These are phyloP conservation scores for Acanthococcus lagerstroemiae DNA, from an alignment of 2,888 invertebrate species.

Conservation along the genomic window DNA sequence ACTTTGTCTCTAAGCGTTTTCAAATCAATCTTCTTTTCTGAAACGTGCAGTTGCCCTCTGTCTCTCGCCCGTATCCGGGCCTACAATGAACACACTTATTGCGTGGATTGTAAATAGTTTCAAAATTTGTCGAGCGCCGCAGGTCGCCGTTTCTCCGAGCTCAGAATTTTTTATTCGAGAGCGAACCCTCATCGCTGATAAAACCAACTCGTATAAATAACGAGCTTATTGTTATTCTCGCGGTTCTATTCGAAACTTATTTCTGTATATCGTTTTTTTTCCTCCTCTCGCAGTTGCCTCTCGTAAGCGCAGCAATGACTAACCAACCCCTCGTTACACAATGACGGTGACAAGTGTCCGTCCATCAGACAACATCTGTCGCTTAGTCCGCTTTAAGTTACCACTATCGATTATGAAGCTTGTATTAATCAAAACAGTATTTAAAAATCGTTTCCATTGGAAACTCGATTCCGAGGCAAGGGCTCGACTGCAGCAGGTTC, in stretches of 20 bases:
- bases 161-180: not conserved
- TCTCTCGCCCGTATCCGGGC: no score
- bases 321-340: constrained; percentile 7
- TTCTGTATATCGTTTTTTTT: constrained; percentile 16
- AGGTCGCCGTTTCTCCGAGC: not conserved
- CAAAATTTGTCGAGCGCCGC: not conserved
- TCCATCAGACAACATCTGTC: constrained; percentile 28
- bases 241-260: constrained; percentile 29
- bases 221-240: constrained; percentile 31
- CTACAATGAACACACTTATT: no score
- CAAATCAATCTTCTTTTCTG: no score
- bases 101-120: no score
- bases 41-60: no score
- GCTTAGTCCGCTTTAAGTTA: constrained; percentile 20
- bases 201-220: constrained; percentile 27
- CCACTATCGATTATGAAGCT: constrained; percentile 9
- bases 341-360: constrained; percentile 26
- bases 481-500: no score
- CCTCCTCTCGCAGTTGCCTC: not conserved
- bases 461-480: no score
- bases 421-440: constrained; percentile 20
- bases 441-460: constrained; percentile 14
- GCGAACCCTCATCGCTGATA: not conserved
- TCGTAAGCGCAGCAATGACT: constrained; percentile 12
- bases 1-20: no score